phyloP scores from a whole-genome alignment of 1,140 invertebrate species.

The Drosophila littoralis region DNA sequence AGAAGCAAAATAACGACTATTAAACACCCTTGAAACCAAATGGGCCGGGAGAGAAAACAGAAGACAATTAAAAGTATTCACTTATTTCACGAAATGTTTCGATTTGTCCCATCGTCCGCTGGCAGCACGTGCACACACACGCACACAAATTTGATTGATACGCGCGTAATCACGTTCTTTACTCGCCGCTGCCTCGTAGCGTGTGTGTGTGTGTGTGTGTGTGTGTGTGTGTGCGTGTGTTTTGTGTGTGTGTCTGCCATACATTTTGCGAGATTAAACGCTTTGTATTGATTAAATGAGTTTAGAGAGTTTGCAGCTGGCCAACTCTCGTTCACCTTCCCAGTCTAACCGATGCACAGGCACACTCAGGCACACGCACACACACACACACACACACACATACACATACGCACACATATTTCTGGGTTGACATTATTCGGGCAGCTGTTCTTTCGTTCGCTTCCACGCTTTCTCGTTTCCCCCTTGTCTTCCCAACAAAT shows the following conservation, averaged over 20 bases:
- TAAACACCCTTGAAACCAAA: too few relatives aligned
- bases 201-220: background rate
- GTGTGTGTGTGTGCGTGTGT: conserved; percentile 11
- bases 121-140: conserved; percentile 9
- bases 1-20: too few relatives aligned
- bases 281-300: conserved; percentile 74
- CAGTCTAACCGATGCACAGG: background rate
- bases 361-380: conserved; percentile 15
- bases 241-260: conserved; percentile 30
- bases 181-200: conserved; percentile 4
- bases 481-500: conserved; percentile 45
- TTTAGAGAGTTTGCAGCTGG: conserved; percentile 53
- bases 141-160: conserved; percentile 58
- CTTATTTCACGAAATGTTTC: background rate
- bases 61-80: background rate
- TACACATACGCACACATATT: background rate
- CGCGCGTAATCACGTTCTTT: conserved; percentile 41
- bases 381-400: background rate
- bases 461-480: background rate
- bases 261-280: conserved; percentile 71
- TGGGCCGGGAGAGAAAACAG: too few relatives aligned
- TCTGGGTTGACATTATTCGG: conserved; percentile 58
- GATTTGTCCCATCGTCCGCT: background rate
- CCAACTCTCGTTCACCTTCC: conserved; percentile 36
- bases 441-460: background rate